Evolutionary conservation across 2,888 invertebrate genomes (phyloP).

Genomic region (Tuberolachnus salignus): DNA sequence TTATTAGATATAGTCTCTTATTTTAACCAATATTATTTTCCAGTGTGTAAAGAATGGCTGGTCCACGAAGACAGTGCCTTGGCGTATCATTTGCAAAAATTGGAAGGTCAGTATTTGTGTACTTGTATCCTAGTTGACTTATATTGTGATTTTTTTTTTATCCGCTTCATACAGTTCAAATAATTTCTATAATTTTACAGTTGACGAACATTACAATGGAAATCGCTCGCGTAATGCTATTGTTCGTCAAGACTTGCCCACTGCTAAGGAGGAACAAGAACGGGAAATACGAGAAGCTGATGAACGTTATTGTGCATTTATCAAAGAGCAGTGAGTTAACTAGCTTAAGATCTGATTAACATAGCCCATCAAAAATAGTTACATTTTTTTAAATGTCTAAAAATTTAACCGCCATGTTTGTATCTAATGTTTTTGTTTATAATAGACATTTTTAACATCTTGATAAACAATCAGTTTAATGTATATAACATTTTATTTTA

Average conservation of each 20-base stretch:
- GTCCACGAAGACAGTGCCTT: constrained; percentile 83
- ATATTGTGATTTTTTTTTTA: too few relatives aligned
- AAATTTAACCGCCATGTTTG: too few relatives aligned
- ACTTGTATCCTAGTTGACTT: not conserved
- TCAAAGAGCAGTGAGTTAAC: constrained; percentile 71
- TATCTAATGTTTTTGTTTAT: too few relatives aligned
- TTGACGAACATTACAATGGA: constrained; percentile 76
- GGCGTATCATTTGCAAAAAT: constrained; percentile 79
- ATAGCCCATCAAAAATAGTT: too few relatives aligned
- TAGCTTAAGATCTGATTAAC: not conserved
- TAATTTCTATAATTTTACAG: constrained; percentile 63
- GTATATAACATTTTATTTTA: too few relatives aligned
- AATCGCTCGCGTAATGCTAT: constrained; percentile 78
- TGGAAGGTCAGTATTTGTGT: constrained; percentile 72
- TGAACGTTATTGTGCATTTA: constrained; percentile 67
- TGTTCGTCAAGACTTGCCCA: constrained; percentile 79
- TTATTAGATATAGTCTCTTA: not conserved
- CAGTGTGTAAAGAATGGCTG: constrained; percentile 82
- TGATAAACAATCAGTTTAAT: too few relatives aligned
- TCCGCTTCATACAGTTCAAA: too few relatives aligned
- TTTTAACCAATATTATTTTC: constrained; percentile 60
- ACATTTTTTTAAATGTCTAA: too few relatives aligned
- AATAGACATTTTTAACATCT: too few relatives aligned
- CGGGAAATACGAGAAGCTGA: constrained; percentile 72
- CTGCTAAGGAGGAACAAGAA: constrained; percentile 75